phyloP scores from a whole-genome alignment of 2,888 invertebrate species.

The Ditylenchus weischeri region DNA sequence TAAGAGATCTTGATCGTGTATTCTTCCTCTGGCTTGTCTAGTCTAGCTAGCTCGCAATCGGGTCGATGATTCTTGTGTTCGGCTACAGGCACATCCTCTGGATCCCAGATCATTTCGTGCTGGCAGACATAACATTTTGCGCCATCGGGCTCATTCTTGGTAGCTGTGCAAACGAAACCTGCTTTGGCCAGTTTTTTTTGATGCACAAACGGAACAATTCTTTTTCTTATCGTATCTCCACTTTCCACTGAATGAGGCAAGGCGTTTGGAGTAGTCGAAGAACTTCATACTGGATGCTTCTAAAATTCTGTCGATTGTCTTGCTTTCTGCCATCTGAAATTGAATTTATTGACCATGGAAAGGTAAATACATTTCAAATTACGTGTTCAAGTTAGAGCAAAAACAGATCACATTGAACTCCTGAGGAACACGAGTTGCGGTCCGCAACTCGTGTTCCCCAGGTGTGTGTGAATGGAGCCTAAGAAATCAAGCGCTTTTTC shows the following conservation, averaged over 20 bases:
- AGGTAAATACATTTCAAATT: no score
- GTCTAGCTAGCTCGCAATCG: slow-evolving; percentile 22
- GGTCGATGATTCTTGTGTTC: slow-evolving; percentile 26
- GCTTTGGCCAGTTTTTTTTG: slow-evolving; percentile 22
- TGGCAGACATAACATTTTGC: slow-evolving; percentile 23
- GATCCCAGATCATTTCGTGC: slow-evolving; percentile 27
- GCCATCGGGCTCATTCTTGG: slow-evolving; percentile 9
- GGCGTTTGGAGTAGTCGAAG: neutral
- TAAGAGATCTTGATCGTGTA: slow-evolving; percentile 19
- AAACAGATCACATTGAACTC: no score
- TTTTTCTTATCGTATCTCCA: slow-evolving; percentile 6
- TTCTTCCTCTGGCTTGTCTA: slow-evolving; percentile 23
- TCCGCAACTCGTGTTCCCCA: no score
- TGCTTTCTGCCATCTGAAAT: neutral
- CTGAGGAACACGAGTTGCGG: no score
- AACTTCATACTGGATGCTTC: neutral
- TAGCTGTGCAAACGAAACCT: slow-evolving; percentile 20
- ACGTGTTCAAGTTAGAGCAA: no score
- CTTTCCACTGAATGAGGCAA: slow-evolving; percentile 2
- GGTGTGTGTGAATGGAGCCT: no score
- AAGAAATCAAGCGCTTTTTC: no score
- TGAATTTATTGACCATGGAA: no score
- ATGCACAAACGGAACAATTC: slow-evolving; percentile 1
- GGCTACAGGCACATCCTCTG: slow-evolving; percentile 21
- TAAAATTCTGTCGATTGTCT: neutral